Percentiles rank a stretch among this genome's conserved stretches.
These are phyloP conservation scores for Amblyraja radiata DNA, from an alignment of 2,797 vertebrate species.

Conservation along the genomic window DNA sequence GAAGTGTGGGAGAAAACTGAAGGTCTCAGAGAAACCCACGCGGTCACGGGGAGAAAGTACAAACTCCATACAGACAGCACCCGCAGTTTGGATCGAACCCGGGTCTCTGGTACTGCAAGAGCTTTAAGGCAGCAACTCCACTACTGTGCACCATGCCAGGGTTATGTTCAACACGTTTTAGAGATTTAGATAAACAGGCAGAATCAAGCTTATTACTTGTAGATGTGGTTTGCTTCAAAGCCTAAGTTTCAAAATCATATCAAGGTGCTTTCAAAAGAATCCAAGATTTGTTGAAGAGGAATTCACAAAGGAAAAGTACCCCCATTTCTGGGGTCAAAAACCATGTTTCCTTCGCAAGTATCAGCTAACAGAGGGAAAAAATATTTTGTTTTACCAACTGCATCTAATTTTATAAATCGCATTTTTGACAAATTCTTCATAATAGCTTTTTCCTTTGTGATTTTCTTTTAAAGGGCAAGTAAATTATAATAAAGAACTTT, in stretches of 20 bases:
- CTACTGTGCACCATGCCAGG: too few species aligned
- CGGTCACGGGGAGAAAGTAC: too few species aligned
- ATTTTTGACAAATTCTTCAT: constrained; percentile 13
- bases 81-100: too few species aligned
- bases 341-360: background rate
- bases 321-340: constrained; percentile 27
- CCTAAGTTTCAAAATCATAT: constrained; percentile 10
- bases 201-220: background rate
- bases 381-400: constrained; percentile 31
- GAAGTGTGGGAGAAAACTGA: too few species aligned
- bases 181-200: constrained; percentile 24
- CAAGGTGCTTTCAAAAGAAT: background rate
- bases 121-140: too few species aligned
- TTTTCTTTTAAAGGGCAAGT: constrained; percentile 15
- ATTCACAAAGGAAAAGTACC: constrained; percentile 6
- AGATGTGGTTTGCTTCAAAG: constrained; percentile 23
- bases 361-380: background rate
- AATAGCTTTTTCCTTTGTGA: background rate
- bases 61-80: too few species aligned
- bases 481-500: constrained; percentile 3
- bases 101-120: too few species aligned
- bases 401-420: background rate
- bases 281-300: constrained; percentile 20
- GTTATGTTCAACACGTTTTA: background rate
- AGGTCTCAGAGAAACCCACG: too few species aligned